Base-by-base conservation (phyloP, 2,113 vertebrate genomes). In the Gracilinanus agilis region DNA sequence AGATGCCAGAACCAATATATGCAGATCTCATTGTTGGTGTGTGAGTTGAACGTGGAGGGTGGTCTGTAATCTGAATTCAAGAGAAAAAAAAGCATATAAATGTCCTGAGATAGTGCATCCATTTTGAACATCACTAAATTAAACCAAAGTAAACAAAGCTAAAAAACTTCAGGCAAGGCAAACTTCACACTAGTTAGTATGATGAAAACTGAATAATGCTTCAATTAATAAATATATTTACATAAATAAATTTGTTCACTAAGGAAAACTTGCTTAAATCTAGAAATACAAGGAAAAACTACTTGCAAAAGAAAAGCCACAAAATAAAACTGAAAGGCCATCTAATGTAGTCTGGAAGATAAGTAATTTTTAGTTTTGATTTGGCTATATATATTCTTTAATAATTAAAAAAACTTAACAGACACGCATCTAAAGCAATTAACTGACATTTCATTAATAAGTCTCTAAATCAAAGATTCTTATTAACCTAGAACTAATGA, bases 1-100 rank as follows among this genome's bases (percentile, higher is more conserved):
- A 98, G 93, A 99, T 99, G 88, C 99, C 98, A 0, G 99, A 99
- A 53, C 99, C 99, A 97, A 99, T 98, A 53, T 99, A 99, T 0
- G 99, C 98, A 44, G 99, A 99, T 96, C 99, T 99, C 98, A 98
- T 99, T 95, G 99, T 99, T 27, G 99, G 99, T 4, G 99, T 99
- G 96, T 99, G 99, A 96, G 98, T 98, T 21, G 99, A 97, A 89
- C 99, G 98, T 55, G 99, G 98, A 92, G 99, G 98, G 91, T 98
- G 98, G 97, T 99, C 99, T 95, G 99, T 98, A 97, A 99, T 97
- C 99, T 99, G 98, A 94, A 98, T 55, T 94, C 96, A 75, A 56
- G n/a, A 90, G 91, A 21, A 98, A 92, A 95, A 97, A 0, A 94
- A 95, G 95, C 44, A 97, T 89, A 98, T 55, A 92, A 97, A 96